These are phyloP conservation scores for Tiliacea citrago DNA, from an alignment of 2,888 invertebrate species.

Conservation along the genomic window DNA sequence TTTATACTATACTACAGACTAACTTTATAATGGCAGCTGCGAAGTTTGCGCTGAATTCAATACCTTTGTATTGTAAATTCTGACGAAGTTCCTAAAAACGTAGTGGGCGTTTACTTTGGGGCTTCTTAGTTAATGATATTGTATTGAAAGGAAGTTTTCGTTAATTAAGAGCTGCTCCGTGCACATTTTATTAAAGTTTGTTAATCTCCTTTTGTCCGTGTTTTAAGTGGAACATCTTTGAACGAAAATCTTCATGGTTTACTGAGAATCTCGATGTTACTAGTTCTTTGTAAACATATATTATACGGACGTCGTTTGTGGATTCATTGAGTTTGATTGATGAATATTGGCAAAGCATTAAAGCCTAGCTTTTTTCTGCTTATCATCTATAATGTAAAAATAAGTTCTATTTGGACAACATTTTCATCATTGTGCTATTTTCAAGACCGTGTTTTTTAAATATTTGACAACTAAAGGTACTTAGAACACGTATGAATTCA, in stretches of 20 bases:
- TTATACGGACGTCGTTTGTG: slow-evolving; percentile 31
- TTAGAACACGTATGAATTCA: background rate
- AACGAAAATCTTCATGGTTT: slow-evolving; percentile 15
- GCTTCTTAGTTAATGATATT: slow-evolving; percentile 55
- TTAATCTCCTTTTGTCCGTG: slow-evolving; percentile 50
- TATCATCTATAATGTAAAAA: slow-evolving; percentile 41
- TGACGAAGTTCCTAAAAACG: slow-evolving; percentile 47
- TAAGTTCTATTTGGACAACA: slow-evolving; percentile 14
- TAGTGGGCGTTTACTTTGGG: slow-evolving; percentile 50
- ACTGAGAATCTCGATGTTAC: background rate
- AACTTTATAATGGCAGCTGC: slow-evolving; percentile 39
- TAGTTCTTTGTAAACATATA: slow-evolving; percentile 26
- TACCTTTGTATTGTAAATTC: slow-evolving; percentile 53
- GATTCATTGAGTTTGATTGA: slow-evolving; percentile 50
- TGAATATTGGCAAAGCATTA: slow-evolving; percentile 50
- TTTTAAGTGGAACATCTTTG: slow-evolving; percentile 34
- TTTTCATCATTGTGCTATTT: background rate
- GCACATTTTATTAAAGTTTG: slow-evolving; percentile 60
- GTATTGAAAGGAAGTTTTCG: slow-evolving; percentile 56
- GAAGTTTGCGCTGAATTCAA: slow-evolving; percentile 48
- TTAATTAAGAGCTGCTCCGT: slow-evolving; percentile 59
- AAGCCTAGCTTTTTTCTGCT: slow-evolving; percentile 40
- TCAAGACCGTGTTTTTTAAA: background rate
- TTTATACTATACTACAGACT: slow-evolving; percentile 21
- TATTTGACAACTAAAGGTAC: background rate